Base-by-base conservation (phyloP, 2,797 vertebrate species). In the Anguilla marmorata region DNA sequence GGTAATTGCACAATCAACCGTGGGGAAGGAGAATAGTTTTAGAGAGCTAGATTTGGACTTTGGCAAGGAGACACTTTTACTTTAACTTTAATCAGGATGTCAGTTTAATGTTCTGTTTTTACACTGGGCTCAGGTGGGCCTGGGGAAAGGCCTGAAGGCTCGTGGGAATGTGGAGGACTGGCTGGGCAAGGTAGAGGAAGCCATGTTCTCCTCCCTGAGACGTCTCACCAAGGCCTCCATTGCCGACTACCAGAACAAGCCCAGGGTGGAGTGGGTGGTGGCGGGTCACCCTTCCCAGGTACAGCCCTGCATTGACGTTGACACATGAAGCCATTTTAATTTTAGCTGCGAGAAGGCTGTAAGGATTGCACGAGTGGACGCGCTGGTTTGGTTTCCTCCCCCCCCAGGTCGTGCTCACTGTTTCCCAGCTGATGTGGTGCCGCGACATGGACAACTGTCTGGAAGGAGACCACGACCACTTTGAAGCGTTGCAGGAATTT, bases 361-460 rank as follows among this genome's bases (percentile, higher is more conserved):
- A 41, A 50, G 2, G 74, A 41, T 21, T 5, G 74, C 16, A 6
- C 12, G 2, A 30, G 45, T 9, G 14, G n/a, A 41, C 27, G 19
- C 27, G 48, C 82, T 60, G 24, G 84, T 30, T 88, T 33, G 16
- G 24, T 11, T 7, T 69, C n/a, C 63, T 21, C 54, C 33, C 12
- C 54, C 52, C 27, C 84, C 85, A 98, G 97, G 96, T 98, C 90
- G 96, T 98, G 92, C 93, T 98, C 90, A 98, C 97, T 5, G 91
- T 98, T 93, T 97, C 97, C 74, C 97, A 98, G 91, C 91, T 98
- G 86, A 98, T 97, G 97, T 98, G 97, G 97, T 97, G 96, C 90
- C 95, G 94, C 27, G 97, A 98, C 87, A 92, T 97, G 92, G 96
- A 97, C 0, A 92, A 94, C 87, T 96, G 96, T 90, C 92, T 98